These are phyloP conservation scores for Eurois occulta DNA, from an alignment of 2,888 invertebrate species.

Conservation along the genomic window DNA sequence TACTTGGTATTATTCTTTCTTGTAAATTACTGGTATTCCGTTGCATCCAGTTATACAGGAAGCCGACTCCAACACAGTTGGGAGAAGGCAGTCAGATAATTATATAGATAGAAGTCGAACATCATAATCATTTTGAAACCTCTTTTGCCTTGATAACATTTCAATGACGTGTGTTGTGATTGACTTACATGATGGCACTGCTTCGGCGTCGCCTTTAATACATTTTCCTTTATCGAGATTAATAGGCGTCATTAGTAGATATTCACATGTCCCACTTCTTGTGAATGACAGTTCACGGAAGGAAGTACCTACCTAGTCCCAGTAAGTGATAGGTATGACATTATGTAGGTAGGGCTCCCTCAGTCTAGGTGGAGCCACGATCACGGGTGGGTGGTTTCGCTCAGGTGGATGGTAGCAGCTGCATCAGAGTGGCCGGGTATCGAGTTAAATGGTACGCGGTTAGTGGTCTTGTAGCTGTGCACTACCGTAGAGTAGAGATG, in stretches of 20 bases:
- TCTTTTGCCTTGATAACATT: neutral
- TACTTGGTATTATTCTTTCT: neutral
- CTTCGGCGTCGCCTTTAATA: slow-evolving; percentile 7
- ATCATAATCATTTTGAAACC: neutral
- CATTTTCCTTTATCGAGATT: slow-evolving; percentile 24
- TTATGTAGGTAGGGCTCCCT: neutral
- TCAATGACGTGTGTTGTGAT: neutral
- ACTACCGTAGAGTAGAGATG: too few relatives aligned
- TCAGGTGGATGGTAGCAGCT: neutral
- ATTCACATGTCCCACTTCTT: slow-evolving; percentile 27
- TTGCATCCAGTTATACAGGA: neutral
- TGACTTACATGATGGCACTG: slow-evolving; percentile 5
- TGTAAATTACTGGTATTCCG: neutral
- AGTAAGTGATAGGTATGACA: neutral
- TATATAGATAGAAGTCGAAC: neutral
- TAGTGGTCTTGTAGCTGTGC: neutral
- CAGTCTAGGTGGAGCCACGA: neutral
- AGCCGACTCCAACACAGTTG: neutral
- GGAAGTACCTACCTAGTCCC: slow-evolving; percentile 7
- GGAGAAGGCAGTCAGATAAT: neutral
- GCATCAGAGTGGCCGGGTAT: too few relatives aligned
- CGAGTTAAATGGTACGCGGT: neutral
- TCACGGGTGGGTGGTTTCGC: neutral
- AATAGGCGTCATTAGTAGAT: slow-evolving; percentile 9
- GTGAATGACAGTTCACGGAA: slow-evolving; percentile 6